Evolutionary conservation across 2,113 vertebrate species (phyloP).

Genomic region (Ivindomyrus marchei): DNA sequence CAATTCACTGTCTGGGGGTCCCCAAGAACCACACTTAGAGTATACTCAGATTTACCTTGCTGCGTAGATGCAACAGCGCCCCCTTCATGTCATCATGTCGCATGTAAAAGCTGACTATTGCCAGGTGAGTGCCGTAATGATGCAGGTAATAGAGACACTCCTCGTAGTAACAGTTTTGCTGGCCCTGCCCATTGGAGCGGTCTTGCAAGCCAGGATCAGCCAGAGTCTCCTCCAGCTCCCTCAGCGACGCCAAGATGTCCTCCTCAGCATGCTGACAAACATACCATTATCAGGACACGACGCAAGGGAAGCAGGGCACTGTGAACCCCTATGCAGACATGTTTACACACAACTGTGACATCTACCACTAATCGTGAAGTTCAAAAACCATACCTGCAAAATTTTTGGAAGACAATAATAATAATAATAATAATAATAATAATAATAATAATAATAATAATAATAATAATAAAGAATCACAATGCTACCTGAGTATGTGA

Average conservation of each 20-base stretch:
- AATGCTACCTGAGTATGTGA: constrained; percentile 58
- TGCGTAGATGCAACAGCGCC: constrained; percentile 75
- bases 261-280: constrained; percentile 55
- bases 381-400: not conserved
- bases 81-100: constrained; percentile 78
- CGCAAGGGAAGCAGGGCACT: not conserved
- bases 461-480: not conserved
- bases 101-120: constrained; percentile 84
- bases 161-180: constrained; percentile 67
- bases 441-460: not conserved
- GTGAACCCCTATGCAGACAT: not conserved
- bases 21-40: not conserved
- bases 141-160: constrained; percentile 91
- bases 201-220: constrained; percentile 62
- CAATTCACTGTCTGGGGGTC: too few species aligned
- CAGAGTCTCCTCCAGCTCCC: constrained; percentile 76
- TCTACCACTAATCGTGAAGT: not conserved
- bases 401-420: not conserved
- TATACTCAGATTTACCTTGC: constrained; percentile 67
- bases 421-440: too few species aligned
- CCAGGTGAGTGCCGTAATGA: constrained; percentile 80
- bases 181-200: constrained; percentile 62
- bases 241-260: constrained; percentile 79
- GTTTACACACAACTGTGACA: not conserved
- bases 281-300: constrained; percentile 14